Evolutionary conservation across 2,797 vertebrate genomes (phyloP), one percentile per base, ranked within the genome.

Genomic region (Halcyon leucocephala): DNA sequence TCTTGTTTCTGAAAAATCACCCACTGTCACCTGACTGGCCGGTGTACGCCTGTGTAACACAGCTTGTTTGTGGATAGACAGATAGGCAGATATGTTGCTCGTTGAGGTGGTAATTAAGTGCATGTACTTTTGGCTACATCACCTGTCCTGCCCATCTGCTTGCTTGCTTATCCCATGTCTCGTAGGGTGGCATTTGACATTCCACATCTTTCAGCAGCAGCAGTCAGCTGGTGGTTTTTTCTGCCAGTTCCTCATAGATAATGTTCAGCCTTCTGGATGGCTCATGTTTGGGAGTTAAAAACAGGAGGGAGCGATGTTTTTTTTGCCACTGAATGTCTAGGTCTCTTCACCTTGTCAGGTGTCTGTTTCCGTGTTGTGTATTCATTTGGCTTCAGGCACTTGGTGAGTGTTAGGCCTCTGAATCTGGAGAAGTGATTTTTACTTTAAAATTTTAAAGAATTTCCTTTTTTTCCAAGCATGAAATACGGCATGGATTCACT

Each of bases 181-280:
- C 0, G 0, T 12, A 13, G 60, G 69, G n/a, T 83, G 44, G 28
- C 81, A n/a, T 52, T 61, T 92, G 71, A 41, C 73, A 42, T 94
- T 82, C 60, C 90, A 44, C 69, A 29, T 89, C 90, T 87, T 64
- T 71, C 90, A 92, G 86, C 83, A 89, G 66, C 16, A 42, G 33
- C 74, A 86, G 55, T 55, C 94, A 91, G 60, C 39, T 90, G 91
- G 29, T 72, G 51, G 35, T 2, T 28, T 96, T 86, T 79, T 48
- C 85, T 96, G 52, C 57, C 70, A 52, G 74, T 31, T 85, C 44
- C 29, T 37, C 41, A 9, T 71, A 72, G 69, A 35, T 78, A 44
- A 46, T 46, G 12, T 37, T 81, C 28, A 66, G 61, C 69, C 51
- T 71, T 72, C 33, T 69, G 61, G 41, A 44, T 51, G 64, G 61